Conservation (phyloP, 2,797 vertebrate genomes). For the Peromyscus melanophrys region DNA sequence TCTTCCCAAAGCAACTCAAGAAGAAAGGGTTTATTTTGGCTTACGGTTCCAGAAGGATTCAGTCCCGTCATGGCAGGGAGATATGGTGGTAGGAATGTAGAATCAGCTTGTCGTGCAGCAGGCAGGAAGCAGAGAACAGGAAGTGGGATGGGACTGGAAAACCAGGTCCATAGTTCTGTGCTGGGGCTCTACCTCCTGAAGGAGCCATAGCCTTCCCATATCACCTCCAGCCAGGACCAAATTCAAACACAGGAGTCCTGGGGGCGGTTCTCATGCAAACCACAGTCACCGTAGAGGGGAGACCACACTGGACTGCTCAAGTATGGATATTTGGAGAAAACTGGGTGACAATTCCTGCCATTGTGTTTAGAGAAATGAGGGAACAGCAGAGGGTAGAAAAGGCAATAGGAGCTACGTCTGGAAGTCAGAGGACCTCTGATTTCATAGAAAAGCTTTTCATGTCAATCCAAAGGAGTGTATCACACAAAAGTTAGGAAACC, state of each 20-base stretch:
- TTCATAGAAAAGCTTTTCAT: not conserved
- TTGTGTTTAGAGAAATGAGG: not conserved
- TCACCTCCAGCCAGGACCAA: not conserved
- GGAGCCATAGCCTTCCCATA: not conserved
- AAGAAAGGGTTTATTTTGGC: not conserved
- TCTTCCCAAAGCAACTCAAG: not conserved
- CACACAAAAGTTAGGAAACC: not conserved
- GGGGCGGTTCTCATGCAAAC: not conserved
- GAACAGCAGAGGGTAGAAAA: not conserved
- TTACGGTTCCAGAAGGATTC: not conserved
- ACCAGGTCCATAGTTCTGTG: not conserved
- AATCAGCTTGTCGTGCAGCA: not conserved
- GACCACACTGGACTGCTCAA: not conserved
- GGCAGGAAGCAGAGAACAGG: not conserved
- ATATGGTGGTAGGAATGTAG: not conserved
- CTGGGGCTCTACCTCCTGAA: not conserved
- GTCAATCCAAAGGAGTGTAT: not conserved
- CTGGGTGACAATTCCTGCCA: not conserved
- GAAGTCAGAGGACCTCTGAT: not conserved
- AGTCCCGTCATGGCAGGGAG: not conserved
- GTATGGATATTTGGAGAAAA: not conserved
- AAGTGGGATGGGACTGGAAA: not conserved
- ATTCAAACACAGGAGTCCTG: not conserved
- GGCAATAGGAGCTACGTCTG: not conserved
- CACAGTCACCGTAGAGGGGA: not conserved